Conservation (phyloP, 2,888 invertebrate species). For the Fragum fragum region DNA sequence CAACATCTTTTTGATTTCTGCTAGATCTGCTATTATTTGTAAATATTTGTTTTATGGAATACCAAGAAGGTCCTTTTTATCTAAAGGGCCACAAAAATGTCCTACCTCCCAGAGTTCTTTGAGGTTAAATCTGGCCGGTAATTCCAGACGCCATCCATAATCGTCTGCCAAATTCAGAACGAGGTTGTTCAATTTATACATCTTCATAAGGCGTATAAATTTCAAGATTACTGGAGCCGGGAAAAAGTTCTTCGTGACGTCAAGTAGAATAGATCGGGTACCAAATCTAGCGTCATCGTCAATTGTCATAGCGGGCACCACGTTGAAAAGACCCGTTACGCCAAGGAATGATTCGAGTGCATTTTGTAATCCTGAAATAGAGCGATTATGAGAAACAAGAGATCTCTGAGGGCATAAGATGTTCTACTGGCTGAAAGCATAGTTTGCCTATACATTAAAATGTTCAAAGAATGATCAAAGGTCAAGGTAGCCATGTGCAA, state of each 20-base stretch:
- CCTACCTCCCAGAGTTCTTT: constrained; percentile 23
- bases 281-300: constrained; percentile 40
- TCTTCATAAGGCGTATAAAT: constrained; percentile 45
- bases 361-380: constrained; percentile 40
- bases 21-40: too few species aligned
- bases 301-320: constrained; percentile 35
- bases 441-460: too few species aligned
- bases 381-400: too few species aligned
- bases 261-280: constrained; percentile 33
- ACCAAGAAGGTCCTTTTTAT: too few species aligned
- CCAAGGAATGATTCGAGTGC: constrained; percentile 39
- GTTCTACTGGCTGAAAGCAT: too few species aligned
- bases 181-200: constrained; percentile 57
- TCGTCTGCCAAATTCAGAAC: constrained; percentile 46
- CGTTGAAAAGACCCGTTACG: constrained; percentile 32
- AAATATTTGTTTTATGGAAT: too few species aligned
- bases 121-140: constrained; percentile 18
- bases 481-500: too few species aligned
- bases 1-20: too few species aligned
- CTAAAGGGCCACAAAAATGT: too few species aligned
- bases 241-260: constrained; percentile 51
- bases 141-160: constrained; percentile 32
- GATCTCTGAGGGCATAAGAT: too few species aligned
- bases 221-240: constrained; percentile 2
- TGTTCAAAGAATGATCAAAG: too few species aligned